Conservation (phyloP, 1,140 invertebrate genomes). For the Drosophila sp. region DNA sequence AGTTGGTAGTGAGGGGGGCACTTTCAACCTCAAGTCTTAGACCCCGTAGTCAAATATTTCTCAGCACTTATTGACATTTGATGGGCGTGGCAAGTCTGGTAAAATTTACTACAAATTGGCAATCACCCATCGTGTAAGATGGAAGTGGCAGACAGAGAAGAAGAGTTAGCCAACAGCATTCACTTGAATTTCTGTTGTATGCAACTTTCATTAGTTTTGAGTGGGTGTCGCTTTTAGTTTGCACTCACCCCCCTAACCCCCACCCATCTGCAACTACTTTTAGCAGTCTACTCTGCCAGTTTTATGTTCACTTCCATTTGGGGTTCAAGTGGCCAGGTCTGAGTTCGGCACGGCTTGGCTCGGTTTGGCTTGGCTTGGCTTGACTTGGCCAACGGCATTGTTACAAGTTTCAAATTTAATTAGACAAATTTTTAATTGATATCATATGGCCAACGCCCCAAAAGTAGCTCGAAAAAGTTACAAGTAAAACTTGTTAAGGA, state of each 20-base stretch:
- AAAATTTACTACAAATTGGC: constrained; percentile 80
- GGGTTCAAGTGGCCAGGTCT: constrained; percentile 60
- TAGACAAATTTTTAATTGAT: constrained; percentile 82
- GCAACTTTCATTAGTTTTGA: constrained; percentile 65
- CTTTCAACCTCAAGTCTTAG: constrained; percentile 42
- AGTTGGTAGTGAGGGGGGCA: constrained; percentile 19
- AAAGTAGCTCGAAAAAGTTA: constrained; percentile 62
- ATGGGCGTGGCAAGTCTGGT: constrained; percentile 60
- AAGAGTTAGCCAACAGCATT: constrained; percentile 31
- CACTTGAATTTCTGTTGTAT: constrained; percentile 44
- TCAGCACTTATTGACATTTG: constrained; percentile 75
- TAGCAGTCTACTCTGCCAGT: constrained; percentile 3
- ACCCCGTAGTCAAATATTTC: constrained; percentile 63
- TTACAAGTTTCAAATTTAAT: constrained; percentile 80
- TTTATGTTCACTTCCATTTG: constrained; percentile 22
- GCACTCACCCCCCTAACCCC: not conserved
- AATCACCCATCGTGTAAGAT: constrained; percentile 42
- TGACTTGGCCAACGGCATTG: constrained; percentile 57
- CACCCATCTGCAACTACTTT: not conserved
- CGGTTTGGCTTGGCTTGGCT: constrained; percentile 1
- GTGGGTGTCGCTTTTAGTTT: constrained; percentile 53
- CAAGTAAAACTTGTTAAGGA: constrained; percentile 60
- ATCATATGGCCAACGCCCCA: constrained; percentile 71
- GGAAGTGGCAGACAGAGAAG: constrained; percentile 11
- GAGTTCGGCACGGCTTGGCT: constrained; percentile 10